These are phyloP conservation scores for Pherbina coryleti DNA, from an alignment of 2,888 invertebrate genomes.

Conservation along the genomic window DNA sequence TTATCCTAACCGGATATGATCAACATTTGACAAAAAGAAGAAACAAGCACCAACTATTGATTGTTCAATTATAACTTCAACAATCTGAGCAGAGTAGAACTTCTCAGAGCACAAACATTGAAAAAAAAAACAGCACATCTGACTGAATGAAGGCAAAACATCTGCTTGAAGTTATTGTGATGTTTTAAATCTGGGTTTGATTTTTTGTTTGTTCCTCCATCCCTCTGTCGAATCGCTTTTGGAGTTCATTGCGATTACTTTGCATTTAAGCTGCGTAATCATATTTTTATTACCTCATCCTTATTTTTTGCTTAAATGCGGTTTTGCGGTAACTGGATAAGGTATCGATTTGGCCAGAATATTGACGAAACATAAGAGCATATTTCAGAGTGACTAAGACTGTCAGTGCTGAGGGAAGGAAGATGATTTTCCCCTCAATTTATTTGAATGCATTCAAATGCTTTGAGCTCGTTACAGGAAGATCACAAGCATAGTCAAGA, in stretches of 20 bases:
- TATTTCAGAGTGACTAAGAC: neutral
- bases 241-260: conserved; percentile 47
- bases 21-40: neutral
- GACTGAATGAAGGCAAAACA: conserved; percentile 26
- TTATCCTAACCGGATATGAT: conserved; percentile 14
- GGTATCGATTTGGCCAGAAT: conserved; percentile 1
- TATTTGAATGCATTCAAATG: conserved; percentile 8
- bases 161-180: neutral
- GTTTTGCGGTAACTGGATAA: neutral
- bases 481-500: neutral
- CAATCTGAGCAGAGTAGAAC: conserved; percentile 14
- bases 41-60: conserved; percentile 46
- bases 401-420: neutral
- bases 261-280: conserved; percentile 64
- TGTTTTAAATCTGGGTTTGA: neutral
- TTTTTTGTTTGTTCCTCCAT: neutral
- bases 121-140: conserved; percentile 35
- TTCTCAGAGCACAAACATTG: too few relatives aligned
- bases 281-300: conserved; percentile 59
- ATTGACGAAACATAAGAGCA: conserved; percentile 14
- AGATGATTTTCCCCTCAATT: neutral
- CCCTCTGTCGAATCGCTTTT: neutral
- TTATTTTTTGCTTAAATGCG: conserved; percentile 21
- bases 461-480: neutral
- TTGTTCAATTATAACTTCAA: conserved; percentile 56